Conservation (phyloP, 2,797 vertebrate species). For the Cirrhinus mrigala region DNA sequence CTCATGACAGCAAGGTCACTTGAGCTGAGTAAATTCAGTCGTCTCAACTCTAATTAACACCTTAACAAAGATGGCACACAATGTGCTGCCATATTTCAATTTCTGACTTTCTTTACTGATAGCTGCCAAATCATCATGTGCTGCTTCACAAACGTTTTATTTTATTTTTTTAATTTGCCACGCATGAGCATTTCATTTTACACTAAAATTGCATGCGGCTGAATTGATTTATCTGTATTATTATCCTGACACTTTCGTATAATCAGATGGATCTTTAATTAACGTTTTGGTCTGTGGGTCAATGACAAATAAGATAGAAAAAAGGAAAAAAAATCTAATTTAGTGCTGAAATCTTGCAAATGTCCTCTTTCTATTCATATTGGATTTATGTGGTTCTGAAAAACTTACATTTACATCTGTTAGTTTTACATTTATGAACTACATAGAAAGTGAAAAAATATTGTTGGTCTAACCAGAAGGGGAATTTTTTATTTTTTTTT, state of each 20-base stretch:
- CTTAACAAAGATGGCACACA: slow-evolving; percentile 51
- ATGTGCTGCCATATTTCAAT: slow-evolving; percentile 13
- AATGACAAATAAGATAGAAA: not conserved
- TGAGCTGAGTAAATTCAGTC: slow-evolving; percentile 52
- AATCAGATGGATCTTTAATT: slow-evolving; percentile 73
- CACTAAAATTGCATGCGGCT: not conserved
- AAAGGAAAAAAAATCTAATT: not conserved
- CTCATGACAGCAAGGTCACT: slow-evolving; percentile 57
- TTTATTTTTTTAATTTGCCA: not conserved
- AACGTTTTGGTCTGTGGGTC: slow-evolving; percentile 54
- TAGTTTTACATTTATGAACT: not conserved
- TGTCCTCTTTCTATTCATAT: not conserved
- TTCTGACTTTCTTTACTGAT: slow-evolving; percentile 11
- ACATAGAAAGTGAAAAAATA: not conserved
- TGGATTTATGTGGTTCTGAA: not conserved
- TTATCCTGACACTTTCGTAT: slow-evolving; percentile 65
- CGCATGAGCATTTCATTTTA: slow-evolving; percentile 30
- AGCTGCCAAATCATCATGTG: not conserved
- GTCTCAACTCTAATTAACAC: slow-evolving; percentile 63
- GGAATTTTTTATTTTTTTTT: not conserved
- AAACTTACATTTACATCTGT: not conserved
- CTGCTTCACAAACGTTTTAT: not conserved
- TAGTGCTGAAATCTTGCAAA: not conserved
- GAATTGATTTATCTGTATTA: slow-evolving; percentile 69
- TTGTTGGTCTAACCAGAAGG: not conserved